phyloP scores from a whole-genome alignment of 2,113 vertebrate species.

The Sula dactylatra region DNA sequence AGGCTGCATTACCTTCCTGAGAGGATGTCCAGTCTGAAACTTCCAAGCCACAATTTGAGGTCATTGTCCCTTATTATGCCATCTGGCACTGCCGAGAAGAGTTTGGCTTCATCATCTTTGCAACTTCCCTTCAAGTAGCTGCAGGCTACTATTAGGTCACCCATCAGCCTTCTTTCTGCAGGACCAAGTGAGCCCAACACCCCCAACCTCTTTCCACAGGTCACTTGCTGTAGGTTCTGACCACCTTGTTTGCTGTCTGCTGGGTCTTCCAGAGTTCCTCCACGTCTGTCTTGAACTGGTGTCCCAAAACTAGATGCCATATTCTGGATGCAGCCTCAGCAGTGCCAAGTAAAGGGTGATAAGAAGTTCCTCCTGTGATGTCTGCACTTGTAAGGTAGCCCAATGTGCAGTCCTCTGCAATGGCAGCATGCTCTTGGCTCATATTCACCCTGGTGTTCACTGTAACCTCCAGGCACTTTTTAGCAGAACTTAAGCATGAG shows the following conservation, averaged over 20 bases:
- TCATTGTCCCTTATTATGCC: not conserved
- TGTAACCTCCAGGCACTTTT: not conserved
- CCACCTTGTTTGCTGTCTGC: not conserved
- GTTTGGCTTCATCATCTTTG: not conserved
- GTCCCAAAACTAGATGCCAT: not conserved
- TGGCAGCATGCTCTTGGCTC: not conserved
- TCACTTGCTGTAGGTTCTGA: not conserved
- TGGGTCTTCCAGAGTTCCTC: not conserved
- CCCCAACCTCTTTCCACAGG: not conserved
- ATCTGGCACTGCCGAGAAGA: not conserved
- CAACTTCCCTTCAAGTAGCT: not conserved
- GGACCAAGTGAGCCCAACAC: not conserved
- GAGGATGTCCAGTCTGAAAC: not conserved
- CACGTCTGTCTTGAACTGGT: not conserved
- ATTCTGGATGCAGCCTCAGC: not conserved
- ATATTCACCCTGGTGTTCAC: not conserved
- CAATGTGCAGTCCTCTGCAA: not conserved
- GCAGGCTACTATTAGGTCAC: not conserved
- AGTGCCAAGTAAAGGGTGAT: not conserved
- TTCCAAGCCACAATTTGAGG: not conserved
- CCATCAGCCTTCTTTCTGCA: not conserved
- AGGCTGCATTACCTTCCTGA: not conserved
- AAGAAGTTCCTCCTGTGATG: not conserved
- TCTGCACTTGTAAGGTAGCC: not conserved
- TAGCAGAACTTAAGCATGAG: not conserved